Evolutionary conservation across 2,888 invertebrate species (phyloP), one percentile per base, ranked within the genome.

Genomic region (Microlaimidae sp.): DNA sequence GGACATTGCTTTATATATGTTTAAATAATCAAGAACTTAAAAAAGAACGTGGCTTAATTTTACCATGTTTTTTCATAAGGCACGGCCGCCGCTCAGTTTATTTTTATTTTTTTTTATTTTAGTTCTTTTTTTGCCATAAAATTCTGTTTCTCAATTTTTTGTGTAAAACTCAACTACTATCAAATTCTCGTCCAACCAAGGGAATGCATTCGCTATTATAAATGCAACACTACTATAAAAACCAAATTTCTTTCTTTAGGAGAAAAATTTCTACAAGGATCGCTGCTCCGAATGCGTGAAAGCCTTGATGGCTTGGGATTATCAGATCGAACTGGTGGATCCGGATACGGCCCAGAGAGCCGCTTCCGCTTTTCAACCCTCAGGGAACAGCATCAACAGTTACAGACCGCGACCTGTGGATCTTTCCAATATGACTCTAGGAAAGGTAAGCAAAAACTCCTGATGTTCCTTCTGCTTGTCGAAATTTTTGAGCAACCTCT

Each of bases 361-460:
- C 25, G 38, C 52, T 13, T 49, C 51, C 17, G 41, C 42, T 2
- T 3, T 2, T 7, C 13, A 2, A 2, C 24, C 29, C 19, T 2
- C 42, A 17, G 51, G 42, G 21, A 27, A 42, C 4, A 51, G 41
- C 41, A 51, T 51, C 21, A 4, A 51, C n/a, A 41, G 64, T 52
- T 97, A 95, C 75, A 86, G 89, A 72, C 97, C 97, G 0, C 86
- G 88, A 69, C 97, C 97, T 0, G 90, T 95, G 32, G 97, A 99
- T 72, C 89, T 97, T 83, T 85, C 92, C 17, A 95, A 92, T 72
- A 77, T 97, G 64, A 97, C 95, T 0, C 76, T 99, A 19, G 93
- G 92, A 58, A 81, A 93, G 71, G 62, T 17, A 19, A n/a, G n/a
- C n/a, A n/a, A n/a, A n/a, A n/a, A n/a, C n/a, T n/a, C n/a, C n/a